Percentiles rank a stretch among this genome's conserved stretches.
phyloP scores from a whole-genome alignment of 1,140 invertebrate genomes.

The Oreohelix idahoensis region DNA sequence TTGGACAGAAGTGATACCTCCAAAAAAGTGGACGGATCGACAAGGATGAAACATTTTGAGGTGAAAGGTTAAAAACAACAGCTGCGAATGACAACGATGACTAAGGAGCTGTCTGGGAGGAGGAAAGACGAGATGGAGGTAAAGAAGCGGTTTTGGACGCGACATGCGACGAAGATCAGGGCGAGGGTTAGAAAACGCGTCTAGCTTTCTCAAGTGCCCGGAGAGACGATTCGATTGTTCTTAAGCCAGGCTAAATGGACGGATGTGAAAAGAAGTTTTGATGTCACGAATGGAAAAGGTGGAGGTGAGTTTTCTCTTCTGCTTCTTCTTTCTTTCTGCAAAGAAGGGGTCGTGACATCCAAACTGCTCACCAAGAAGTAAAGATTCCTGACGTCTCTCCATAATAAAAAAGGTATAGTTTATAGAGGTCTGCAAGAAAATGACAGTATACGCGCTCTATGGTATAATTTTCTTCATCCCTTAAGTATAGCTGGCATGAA shows the following conservation, averaged over 20 bases:
- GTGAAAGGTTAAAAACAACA: slow-evolving; percentile 3
- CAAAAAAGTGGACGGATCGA: not conserved
- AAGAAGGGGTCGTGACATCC: no score
- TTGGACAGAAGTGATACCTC: not conserved
- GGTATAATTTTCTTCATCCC: no score
- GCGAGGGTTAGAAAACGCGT: not conserved
- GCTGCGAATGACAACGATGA: not conserved
- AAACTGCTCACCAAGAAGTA: no score
- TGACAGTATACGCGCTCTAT: no score
- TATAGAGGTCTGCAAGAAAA: no score
- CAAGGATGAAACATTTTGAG: not conserved
- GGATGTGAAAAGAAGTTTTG: not conserved
- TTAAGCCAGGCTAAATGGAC: not conserved
- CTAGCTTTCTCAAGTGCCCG: not conserved
- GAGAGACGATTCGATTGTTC: not conserved
- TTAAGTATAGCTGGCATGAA: no score
- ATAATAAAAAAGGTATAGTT: no score
- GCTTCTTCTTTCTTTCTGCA: no score
- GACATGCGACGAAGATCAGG: not conserved
- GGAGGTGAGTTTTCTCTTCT: no score
- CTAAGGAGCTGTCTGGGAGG: not conserved
- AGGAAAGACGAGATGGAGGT: not conserved
- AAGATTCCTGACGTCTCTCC: no score
- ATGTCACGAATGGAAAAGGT: not conserved
- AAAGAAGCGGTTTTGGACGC: not conserved